Percentiles rank a stretch among this genome's conserved stretches.
These are phyloP conservation scores for Serrognathus titanus DNA, from an alignment of 2,888 invertebrate species.

Conservation along the genomic window DNA sequence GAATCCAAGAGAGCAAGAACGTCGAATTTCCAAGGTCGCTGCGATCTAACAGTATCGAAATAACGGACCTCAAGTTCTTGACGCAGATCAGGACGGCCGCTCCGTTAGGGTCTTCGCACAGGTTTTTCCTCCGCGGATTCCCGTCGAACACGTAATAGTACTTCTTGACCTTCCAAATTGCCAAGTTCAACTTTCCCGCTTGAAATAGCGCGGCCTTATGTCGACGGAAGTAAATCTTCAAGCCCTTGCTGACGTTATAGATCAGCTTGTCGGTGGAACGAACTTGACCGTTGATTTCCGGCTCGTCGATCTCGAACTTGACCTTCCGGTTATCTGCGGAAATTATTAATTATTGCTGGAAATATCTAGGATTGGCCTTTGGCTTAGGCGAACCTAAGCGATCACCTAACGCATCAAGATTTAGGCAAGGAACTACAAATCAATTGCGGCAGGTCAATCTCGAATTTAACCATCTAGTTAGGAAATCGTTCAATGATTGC, in stretches of 20 bases:
- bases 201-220: conserved; percentile 54
- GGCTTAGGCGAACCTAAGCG: too few species aligned
- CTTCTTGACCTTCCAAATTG: conserved; percentile 57
- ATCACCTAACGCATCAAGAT: too few species aligned
- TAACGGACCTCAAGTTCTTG: conserved; percentile 51
- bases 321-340: conserved; percentile 34
- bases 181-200: conserved; percentile 47
- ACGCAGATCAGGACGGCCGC: conserved; percentile 57
- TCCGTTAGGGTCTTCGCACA: conserved; percentile 54
- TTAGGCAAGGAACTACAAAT: too few species aligned
- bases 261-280: conserved; percentile 42
- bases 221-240: conserved; percentile 56
- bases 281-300: conserved; percentile 43
- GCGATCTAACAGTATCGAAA: conserved; percentile 53
- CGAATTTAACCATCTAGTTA: too few species aligned
- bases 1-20: conserved; percentile 52
- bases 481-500: too few species aligned
- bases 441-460: too few species aligned
- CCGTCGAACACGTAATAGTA: conserved; percentile 65
- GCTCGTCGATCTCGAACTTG: conserved; percentile 42
- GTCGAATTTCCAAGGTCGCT: conserved; percentile 53
- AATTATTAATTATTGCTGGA: too few species aligned
- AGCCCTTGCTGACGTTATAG: conserved; percentile 52
- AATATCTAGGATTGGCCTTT: too few species aligned
- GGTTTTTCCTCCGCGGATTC: conserved; percentile 54